phyloP scores from a whole-genome alignment of 2,888 invertebrate species.

The Stegana nigrithorax region DNA sequence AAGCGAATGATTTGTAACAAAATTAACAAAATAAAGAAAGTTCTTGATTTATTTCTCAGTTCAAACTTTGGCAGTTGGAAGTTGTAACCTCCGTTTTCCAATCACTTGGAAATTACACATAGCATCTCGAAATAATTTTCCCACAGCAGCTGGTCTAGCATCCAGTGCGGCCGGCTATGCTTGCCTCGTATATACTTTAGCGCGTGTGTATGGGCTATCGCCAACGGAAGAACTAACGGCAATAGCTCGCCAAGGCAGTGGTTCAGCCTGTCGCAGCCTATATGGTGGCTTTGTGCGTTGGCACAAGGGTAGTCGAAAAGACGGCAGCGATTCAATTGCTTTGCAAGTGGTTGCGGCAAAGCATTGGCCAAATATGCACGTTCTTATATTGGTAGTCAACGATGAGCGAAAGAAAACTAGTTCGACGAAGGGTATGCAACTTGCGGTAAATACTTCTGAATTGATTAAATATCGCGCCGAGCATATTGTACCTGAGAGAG shows the following conservation, averaged over 20 bases:
- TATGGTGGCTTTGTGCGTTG: slow-evolving; percentile 96
- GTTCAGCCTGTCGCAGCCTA: slow-evolving; percentile 96
- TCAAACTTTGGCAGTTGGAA: slow-evolving; percentile 53
- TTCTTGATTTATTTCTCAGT: slow-evolving; percentile 47
- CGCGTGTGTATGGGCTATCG: slow-evolving; percentile 79
- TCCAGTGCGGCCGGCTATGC: slow-evolving; percentile 99
- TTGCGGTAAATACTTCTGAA: slow-evolving; percentile 82
- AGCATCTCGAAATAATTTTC: slow-evolving; percentile 96
- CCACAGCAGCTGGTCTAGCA: slow-evolving; percentile 97
- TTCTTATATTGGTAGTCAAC: slow-evolving; percentile 89
- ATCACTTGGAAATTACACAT: slow-evolving; percentile 82
- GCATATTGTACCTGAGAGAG: slow-evolving; percentile 79
- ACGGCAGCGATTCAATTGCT: slow-evolving; percentile 83
- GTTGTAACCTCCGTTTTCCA: slow-evolving; percentile 54
- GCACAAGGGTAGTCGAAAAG: slow-evolving; percentile 76
- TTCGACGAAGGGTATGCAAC: slow-evolving; percentile 92
- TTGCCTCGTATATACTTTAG: slow-evolving; percentile 85
- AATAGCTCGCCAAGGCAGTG: slow-evolving; percentile 89
- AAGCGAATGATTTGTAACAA: slow-evolving; percentile 48
- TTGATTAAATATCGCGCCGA: slow-evolving; percentile 81
- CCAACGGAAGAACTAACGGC: slow-evolving; percentile 81
- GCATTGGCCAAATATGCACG: slow-evolving; percentile 92
- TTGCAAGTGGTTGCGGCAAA: slow-evolving; percentile 77
- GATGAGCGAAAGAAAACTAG: slow-evolving; percentile 85
- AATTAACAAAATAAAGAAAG: too few relatives aligned